Conservation (phyloP, 2,888 invertebrate genomes). For the Augochlorella aurata region DNA sequence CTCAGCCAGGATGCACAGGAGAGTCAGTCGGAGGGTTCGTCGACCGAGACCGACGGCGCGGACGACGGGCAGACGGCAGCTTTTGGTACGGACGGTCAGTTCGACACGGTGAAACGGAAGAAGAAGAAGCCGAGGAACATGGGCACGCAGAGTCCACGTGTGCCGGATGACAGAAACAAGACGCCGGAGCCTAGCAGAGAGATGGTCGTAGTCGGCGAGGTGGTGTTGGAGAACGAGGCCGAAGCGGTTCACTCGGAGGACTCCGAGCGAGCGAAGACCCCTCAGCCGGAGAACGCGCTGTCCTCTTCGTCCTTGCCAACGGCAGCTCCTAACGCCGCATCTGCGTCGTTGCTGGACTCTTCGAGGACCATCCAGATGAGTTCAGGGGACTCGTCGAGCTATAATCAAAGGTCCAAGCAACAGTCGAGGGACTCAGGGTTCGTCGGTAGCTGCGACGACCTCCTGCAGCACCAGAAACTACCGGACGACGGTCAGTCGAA, state of each 20-base stretch:
- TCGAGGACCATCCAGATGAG: constrained; percentile 62
- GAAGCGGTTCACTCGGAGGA: constrained; percentile 83
- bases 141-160: constrained; percentile 79
- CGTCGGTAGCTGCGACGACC: constrained; percentile 93
- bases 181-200: constrained; percentile 86
- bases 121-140: constrained; percentile 87
- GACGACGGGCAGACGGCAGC: constrained; percentile 83
- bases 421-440: constrained; percentile 94
- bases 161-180: constrained; percentile 85
- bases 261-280: constrained; percentile 85
- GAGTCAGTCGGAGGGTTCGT: constrained; percentile 83
- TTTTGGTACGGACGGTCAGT: constrained; percentile 89
- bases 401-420: constrained; percentile 86
- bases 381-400: constrained; percentile 67
- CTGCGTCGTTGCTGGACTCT: constrained; percentile 59
- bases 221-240: constrained; percentile 84
- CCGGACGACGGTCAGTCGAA: constrained; percentile 62
- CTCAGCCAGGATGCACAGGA: constrained; percentile 78
- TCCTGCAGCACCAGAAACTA: constrained; percentile 86
- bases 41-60: constrained; percentile 89
- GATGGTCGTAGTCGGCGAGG: constrained; percentile 83
- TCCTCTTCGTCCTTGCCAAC: constrained; percentile 59
- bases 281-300: constrained; percentile 84
- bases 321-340: constrained; percentile 20
- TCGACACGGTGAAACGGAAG: constrained; percentile 92